Conservation (phyloP, 2,888 invertebrate genomes). For the Hirudinaria manillensis region DNA sequence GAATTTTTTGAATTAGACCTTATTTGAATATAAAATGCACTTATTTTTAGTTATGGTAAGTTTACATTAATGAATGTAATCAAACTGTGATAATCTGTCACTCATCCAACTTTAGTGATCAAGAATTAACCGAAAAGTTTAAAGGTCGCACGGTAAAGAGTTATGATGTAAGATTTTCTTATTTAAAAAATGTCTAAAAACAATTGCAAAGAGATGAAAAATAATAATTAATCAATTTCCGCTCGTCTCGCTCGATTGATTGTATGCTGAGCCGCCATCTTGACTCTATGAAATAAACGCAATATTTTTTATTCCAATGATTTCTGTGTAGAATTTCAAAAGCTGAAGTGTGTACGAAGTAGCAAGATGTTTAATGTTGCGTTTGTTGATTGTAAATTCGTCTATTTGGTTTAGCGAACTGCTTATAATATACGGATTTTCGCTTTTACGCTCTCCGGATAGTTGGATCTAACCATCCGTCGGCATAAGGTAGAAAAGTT, state of each 20-base stretch:
- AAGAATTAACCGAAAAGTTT: no score
- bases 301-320: slow-evolving; percentile 27
- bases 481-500: neutral
- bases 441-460: slow-evolving; percentile 6
- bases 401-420: slow-evolving; percentile 1
- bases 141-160: no score
- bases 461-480: slow-evolving; percentile 16
- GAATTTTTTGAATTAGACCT: no score
- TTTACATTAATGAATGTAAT: no score
- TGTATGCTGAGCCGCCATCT: slow-evolving; percentile 22
- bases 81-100: no score
- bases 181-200: no score
- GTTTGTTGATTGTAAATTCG: neutral
- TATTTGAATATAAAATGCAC: no score
- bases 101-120: no score
- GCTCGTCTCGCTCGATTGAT: slow-evolving; percentile 31
- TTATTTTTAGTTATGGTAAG: no score
- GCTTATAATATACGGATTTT: slow-evolving; percentile 11
- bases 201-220: slow-evolving; percentile 9
- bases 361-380: slow-evolving; percentile 15
- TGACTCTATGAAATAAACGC: slow-evolving; percentile 25
- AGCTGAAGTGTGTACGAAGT: neutral
- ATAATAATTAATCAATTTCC: slow-evolving; percentile 31
- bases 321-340: neutral
- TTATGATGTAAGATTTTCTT: no score